Conservation (phyloP, 2,113 vertebrate species). For the Pituophis catenifer region DNA sequence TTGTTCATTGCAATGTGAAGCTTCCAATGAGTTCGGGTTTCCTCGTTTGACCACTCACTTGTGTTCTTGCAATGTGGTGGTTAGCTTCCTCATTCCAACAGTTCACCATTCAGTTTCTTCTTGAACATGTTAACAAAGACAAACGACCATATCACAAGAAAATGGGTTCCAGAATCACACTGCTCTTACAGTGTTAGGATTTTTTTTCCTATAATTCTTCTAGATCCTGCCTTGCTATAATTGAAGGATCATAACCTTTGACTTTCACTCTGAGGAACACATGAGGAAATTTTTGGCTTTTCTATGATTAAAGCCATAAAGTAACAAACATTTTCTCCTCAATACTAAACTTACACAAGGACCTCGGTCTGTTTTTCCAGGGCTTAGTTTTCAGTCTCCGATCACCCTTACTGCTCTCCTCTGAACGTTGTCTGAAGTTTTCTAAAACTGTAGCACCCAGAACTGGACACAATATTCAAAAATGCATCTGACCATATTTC, state of each 20-base stretch:
- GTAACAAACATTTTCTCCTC: background rate
- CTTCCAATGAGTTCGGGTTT: background rate
- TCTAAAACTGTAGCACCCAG: background rate
- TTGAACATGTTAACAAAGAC: background rate
- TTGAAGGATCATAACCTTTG: background rate
- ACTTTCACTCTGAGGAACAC: background rate
- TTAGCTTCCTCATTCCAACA: background rate
- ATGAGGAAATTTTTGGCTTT: background rate
- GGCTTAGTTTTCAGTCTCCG: background rate
- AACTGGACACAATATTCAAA: background rate
- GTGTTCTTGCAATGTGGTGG: background rate
- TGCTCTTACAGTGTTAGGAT: background rate
- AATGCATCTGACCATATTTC: background rate
- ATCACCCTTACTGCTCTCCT: background rate
- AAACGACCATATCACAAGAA: background rate
- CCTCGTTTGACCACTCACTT: background rate
- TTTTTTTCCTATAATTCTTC: background rate
- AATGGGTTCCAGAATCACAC: background rate
- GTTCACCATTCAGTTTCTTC: background rate
- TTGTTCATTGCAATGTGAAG: background rate
- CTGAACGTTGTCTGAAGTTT: background rate
- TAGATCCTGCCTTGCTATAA: background rate
- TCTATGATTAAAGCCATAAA: background rate
- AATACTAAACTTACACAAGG: background rate
- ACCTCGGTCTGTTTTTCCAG: background rate